Conservation (phyloP, 2,888 invertebrate species). For the Ptychoptera contaminata region DNA sequence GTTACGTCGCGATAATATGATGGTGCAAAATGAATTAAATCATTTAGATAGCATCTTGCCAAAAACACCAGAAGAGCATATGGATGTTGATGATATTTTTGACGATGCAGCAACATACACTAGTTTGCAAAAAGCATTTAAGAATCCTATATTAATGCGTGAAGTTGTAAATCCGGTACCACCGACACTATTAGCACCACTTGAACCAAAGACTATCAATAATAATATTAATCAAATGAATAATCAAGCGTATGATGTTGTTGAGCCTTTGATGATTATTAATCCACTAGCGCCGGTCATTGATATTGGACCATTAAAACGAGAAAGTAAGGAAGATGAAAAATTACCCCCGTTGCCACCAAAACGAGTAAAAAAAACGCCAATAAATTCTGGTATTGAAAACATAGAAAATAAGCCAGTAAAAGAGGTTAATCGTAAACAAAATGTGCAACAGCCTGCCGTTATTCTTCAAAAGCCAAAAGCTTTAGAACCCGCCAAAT, state of each 20-base stretch:
- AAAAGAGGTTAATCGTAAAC: constrained; percentile 15
- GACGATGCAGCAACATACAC: constrained; percentile 70
- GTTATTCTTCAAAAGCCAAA: background rate
- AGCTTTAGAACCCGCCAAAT: constrained; percentile 1
- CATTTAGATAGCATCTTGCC: constrained; percentile 17
- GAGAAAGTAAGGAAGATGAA: constrained; percentile 37
- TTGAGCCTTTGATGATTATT: constrained; percentile 21
- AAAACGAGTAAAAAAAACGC: constrained; percentile 49
- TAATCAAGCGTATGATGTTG: constrained; percentile 29
- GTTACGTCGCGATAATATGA: constrained; percentile 35
- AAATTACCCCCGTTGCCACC: constrained; percentile 66
- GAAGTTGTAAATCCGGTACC: constrained; percentile 37
- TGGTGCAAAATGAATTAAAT: constrained; percentile 22
- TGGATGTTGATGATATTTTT: constrained; percentile 47
- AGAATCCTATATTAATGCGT: constrained; percentile 54
- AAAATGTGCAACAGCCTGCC: background rate
- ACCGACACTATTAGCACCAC: constrained; percentile 17
- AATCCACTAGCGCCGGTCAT: constrained; percentile 33
- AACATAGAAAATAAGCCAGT: constrained; percentile 25
- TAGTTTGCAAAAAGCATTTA: constrained; percentile 71
- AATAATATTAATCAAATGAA: background rate
- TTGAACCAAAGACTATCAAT: constrained; percentile 20
- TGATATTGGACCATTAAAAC: constrained; percentile 34
- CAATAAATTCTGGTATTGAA: constrained; percentile 13
- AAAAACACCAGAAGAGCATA: constrained; percentile 21